A percentile compares a stretch with the other conserved stretches of the same genome.
Evolutionary conservation across 2,113 vertebrate species (phyloP).

Genomic region (Chelonoidis abingdonii): DNA sequence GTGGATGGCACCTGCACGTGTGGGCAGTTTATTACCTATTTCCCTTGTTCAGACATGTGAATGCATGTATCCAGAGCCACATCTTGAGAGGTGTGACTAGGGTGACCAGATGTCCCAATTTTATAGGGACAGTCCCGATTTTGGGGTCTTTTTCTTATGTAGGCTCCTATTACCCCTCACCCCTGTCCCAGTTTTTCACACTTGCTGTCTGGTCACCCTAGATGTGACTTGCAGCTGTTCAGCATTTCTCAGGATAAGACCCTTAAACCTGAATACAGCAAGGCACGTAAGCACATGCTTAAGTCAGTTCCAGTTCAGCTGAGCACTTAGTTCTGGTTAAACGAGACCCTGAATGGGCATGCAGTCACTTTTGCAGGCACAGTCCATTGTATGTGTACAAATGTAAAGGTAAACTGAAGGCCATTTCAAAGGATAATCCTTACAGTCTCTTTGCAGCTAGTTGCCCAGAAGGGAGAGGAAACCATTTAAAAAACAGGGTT

Average conservation of each 20-base stretch:
- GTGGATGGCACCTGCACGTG: neutral
- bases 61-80: accelerated
- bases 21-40: neutral
- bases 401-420: neutral
- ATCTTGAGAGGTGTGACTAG: neutral
- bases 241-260: accelerated
- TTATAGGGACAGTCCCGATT: no score
- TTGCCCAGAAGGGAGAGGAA: neutral
- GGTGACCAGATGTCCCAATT: no score
- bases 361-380: no score
- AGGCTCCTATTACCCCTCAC: no score
- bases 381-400: accelerated
- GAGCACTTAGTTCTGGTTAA: neutral
- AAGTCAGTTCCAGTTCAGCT: accelerated
- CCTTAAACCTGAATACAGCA: neutral
- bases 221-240: accelerated
- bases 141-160: no score
- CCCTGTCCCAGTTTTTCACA: no score
- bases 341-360: neutral
- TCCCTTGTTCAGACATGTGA: accelerated
- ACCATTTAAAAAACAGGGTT: neutral
- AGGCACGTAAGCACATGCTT: accelerated
- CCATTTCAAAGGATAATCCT: neutral
- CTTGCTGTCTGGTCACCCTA: no score
- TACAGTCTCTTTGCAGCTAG: accelerated